Evolutionary conservation across 2,113 vertebrate species (phyloP), one percentile per base, ranked within the genome.

Genomic region (Rutilus rutilus): DNA sequence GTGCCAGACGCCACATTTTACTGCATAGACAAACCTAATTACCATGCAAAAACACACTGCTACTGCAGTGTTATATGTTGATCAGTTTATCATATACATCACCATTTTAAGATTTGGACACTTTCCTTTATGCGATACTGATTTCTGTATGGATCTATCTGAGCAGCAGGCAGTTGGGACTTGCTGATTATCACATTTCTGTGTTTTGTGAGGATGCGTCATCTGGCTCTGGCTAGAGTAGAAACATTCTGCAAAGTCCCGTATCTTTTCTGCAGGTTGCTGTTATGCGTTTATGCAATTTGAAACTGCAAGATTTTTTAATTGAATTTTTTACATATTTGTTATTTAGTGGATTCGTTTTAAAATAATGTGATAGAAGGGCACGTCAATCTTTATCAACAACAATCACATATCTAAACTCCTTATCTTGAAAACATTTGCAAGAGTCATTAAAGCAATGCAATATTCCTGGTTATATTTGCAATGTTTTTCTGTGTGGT

Each of bases 351-450:
- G 21, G 4, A 73, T 11, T 11, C 2, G 9, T 73, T 45, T 73
- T 36, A 15, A 2, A 45, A 45, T 45, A 23, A 42, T 6, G 69
- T 45, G 21, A 71, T 39, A 45, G 3, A 69, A 39, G 65, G 6
- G 21, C 23, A 42, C 6, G 36, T 21, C 36, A 73, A 73, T 45
- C 12, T n/a, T 45, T n/a, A 23, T 25, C 11, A 74, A 74, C 39
- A 74, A 14, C 23, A 25, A 45, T 15, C 11, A 21, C 21, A 73
- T 73, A 25, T 64, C 10, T 64, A 30, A 27, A 15, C 45, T 45
- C 36, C n/a, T 60, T 45, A 36, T 59, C 10, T 60, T n/a, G 2
- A 78, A 77, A 78, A 78, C 33, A 78, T 78, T 78, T 36, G 11
- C 33, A 39, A 59, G 77, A 23, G 15, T 39, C 19, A 60, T 78